Base-by-base conservation (phyloP, 2,888 invertebrate species). In the Smittia sp. region DNA sequence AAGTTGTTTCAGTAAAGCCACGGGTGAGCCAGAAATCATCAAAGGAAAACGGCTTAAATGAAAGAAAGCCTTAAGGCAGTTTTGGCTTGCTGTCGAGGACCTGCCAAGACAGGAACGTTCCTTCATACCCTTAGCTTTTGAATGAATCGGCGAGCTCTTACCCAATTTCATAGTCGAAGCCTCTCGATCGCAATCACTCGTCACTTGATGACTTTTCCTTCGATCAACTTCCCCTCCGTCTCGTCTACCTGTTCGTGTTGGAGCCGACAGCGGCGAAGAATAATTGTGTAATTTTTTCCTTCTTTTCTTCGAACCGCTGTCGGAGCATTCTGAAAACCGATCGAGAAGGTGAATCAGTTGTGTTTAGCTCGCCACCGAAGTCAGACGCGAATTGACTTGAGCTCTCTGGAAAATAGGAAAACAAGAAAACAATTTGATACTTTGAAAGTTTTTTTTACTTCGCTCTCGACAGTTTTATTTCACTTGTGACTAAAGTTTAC, bases 291-390 rank as follows among this genome's bases (percentile, higher is more conserved):
- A 46, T 46, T 46, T 46, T 15, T 46, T 46, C 46, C 15, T 46
- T 46, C 46, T 46, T 46, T 46, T n/a, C 15, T 46, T 11, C 11
- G 46, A 46, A n/a, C 46, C 46, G 15, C n/a, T n/a, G 46, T 46
- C 46, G 46, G 58, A 69, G 54, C 25, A 54, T 69, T 69, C 69
- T 69, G 25, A 18, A 69, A 69, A 69, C 32, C 69, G 69, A 69
- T 69, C 69, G 69, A n/a, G 52, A 54, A 15, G 18, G n/a, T 69
- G 69, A 72, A 41, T 72, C 72, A 72, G 72, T 72, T 72, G 72
- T 72, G 72, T 72, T 72, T 72, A 58, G 62, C 54, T 72, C 27
- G 32, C 62, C 62, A 32, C 41, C 32, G 24, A 38, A 62, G 24
- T 41, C 38, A 62, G 72, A 72, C 72, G 72, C 39, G 72, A 32